Conservation (phyloP, 2,888 invertebrate species). For the Microctonus brassicae region DNA sequence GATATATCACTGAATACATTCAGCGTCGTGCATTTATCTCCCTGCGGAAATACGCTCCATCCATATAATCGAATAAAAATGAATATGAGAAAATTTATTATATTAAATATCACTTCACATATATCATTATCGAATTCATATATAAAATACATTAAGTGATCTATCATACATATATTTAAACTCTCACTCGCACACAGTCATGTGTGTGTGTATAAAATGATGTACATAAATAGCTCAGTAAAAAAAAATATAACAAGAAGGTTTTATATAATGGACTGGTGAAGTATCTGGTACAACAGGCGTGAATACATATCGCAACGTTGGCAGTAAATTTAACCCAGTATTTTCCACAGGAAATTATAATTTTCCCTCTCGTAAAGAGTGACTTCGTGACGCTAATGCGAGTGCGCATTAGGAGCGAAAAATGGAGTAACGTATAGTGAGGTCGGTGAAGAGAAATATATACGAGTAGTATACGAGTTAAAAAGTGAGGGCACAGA, state of each 20-base stretch:
- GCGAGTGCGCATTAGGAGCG: conserved; percentile 37
- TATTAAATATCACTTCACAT: no score
- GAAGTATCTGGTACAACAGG: conserved; percentile 7
- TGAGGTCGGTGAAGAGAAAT: not conserved
- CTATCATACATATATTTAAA: no score
- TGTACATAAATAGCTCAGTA: not conserved
- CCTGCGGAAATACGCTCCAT: no score
- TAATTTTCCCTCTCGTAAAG: conserved; percentile 56
- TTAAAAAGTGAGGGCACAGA: not conserved
- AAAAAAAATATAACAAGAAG: not conserved
- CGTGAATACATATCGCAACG: conserved; percentile 42
- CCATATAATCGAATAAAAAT: no score
- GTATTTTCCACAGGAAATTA: conserved; percentile 56
- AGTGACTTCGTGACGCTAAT: conserved; percentile 44
- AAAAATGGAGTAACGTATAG: conserved; percentile 36
- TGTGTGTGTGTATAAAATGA: not conserved
- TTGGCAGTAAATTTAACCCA: conserved; percentile 51
- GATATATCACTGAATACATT: no score
- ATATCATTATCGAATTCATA: no score
- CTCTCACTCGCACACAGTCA: no score
- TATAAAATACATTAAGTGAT: no score
- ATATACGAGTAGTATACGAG: not conserved
- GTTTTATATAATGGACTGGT: conserved; percentile 6
- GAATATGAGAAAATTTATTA: no score
- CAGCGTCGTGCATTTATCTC: no score